These are phyloP conservation scores for Aporrectodea caliginosa DNA, from an alignment of 1,140 invertebrate species.

Conservation along the genomic window DNA sequence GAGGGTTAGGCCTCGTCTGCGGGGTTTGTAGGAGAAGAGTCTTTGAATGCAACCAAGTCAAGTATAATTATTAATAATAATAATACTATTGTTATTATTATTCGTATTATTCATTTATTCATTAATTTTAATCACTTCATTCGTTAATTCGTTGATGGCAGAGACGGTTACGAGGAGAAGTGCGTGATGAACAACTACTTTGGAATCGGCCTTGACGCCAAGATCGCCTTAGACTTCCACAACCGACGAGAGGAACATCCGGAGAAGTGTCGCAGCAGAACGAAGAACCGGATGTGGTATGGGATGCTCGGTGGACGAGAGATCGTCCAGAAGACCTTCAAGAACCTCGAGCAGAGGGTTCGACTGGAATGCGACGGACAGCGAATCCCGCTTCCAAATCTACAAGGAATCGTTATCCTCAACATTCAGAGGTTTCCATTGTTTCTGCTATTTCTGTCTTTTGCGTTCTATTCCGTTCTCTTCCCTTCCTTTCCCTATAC, in stretches of 20 bases:
- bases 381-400: conserved; percentile 82
- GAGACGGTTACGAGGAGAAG: conserved; percentile 85
- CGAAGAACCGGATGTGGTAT: conserved; percentile 96
- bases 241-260: conserved; percentile 96
- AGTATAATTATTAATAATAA: too few species aligned
- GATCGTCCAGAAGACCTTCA: conserved; percentile 75
- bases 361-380: conserved; percentile 83
- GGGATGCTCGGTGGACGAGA: conserved; percentile 92
- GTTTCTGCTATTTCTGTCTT: too few species aligned
- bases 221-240: conserved; percentile 96
- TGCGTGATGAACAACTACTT: conserved; percentile 99
- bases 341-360: conserved; percentile 91
- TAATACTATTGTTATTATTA: too few species aligned
- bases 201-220: conserved; percentile 97
- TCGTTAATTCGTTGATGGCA: too few species aligned
- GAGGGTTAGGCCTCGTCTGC: too few species aligned
- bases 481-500: too few species aligned
- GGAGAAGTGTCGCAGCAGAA: conserved; percentile 82
- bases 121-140: too few species aligned
- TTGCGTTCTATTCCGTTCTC: too few species aligned
- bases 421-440: conserved; percentile 91
- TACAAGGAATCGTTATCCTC: conserved; percentile 95
- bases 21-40: too few species aligned
- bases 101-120: too few species aligned
- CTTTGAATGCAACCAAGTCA: too few species aligned